Percentiles rank a stretch among this genome's conserved stretches.
These are phyloP conservation scores for Sebastes itinus DNA, from an alignment of 2,797 vertebrate genomes.

Conservation along the genomic window DNA sequence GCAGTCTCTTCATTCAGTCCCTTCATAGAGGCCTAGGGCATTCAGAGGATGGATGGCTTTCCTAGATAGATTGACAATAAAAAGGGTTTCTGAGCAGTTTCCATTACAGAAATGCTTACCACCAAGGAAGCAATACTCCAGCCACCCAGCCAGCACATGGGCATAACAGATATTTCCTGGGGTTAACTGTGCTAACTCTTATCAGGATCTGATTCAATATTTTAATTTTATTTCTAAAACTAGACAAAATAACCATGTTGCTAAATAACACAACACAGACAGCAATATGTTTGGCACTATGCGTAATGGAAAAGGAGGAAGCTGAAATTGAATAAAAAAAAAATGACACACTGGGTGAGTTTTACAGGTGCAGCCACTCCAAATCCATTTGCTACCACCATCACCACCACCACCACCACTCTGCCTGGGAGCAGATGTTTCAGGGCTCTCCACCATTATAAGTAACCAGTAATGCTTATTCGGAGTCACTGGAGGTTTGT, in stretches of 20 bases:
- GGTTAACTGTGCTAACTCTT: neutral
- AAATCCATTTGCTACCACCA: conserved; percentile 24
- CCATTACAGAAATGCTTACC: neutral
- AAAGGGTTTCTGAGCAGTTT: too few species aligned
- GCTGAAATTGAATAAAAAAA: neutral
- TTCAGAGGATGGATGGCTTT: too few species aligned
- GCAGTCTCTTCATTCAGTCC: too few species aligned
- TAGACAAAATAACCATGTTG: neutral
- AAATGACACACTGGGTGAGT: neutral
- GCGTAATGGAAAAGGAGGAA: neutral
- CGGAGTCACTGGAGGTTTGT: neutral
- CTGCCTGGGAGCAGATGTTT: neutral
- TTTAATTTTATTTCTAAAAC: neutral
- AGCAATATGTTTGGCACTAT: neutral
- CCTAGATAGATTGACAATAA: too few species aligned
- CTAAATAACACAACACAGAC: neutral
- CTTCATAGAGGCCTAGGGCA: too few species aligned
- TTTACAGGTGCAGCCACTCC: neutral
- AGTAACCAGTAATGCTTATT: neutral
- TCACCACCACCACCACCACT: neutral
- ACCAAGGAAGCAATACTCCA: neutral
- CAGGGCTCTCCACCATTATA: neutral
- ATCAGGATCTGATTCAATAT: neutral
- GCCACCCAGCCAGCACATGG: neutral
- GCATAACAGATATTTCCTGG: neutral